Conservation (phyloP, 2,113 vertebrate species). For the Catharus bicknelli region DNA sequence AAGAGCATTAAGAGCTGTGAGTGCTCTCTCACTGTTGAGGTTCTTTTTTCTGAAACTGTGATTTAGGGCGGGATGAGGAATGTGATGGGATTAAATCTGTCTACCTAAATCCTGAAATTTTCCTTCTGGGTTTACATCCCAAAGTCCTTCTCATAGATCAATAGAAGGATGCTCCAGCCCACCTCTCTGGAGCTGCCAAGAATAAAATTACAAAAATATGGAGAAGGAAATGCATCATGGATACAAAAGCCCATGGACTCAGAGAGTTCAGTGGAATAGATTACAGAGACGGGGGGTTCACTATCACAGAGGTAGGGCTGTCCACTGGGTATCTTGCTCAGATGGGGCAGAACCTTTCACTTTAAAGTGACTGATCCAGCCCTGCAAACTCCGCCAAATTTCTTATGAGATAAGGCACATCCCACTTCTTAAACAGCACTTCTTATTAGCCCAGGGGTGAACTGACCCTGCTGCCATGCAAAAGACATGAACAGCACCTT, state of each 20-base stretch:
- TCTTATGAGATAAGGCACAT: neutral
- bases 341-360: neutral
- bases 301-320: neutral
- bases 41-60: neutral
- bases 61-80: neutral
- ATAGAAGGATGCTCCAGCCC: neutral
- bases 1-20: neutral
- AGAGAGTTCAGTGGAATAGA: neutral
- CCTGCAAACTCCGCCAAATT: fast-evolving
- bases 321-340: neutral
- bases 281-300: neutral
- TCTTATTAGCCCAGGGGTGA: neutral
- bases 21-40: neutral
- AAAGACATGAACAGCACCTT: neutral
- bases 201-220: neutral
- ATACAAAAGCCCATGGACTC: neutral
- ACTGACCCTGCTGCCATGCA: neutral
- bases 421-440: neutral
- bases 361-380: neutral
- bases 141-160: neutral
- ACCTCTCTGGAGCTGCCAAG: neutral
- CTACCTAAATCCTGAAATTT: neutral
- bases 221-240: neutral
- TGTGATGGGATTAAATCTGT: neutral
- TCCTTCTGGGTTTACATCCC: neutral